A percentile compares a stretch with the other conserved stretches of the same genome.
Evolutionary conservation across 2,888 invertebrate species (phyloP).

Genomic region (Nemapogon koenigi): DNA sequence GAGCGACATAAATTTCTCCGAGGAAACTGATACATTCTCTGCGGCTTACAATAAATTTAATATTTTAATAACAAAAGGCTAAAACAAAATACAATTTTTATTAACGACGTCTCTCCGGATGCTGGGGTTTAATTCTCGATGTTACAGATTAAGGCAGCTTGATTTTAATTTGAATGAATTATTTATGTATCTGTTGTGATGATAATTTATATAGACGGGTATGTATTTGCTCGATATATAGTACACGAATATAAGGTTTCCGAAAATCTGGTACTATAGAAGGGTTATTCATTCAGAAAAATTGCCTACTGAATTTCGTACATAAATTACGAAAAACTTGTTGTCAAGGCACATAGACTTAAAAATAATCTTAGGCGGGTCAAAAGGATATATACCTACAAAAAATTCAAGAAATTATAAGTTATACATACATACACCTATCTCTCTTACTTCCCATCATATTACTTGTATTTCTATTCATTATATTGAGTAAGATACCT

Average conservation of each 20-base stretch:
- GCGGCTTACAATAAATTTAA: constrained; percentile 34
- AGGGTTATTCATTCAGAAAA: too few species aligned
- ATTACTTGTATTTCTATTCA: too few species aligned
- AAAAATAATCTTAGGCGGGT: too few species aligned
- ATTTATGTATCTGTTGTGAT: constrained; percentile 39
- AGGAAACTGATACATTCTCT: constrained; percentile 38
- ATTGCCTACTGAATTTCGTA: too few species aligned
- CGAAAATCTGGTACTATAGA: constrained; percentile 4
- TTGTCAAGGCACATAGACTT: too few species aligned
- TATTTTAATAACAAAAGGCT: constrained; percentile 42
- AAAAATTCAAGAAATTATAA: too few species aligned
- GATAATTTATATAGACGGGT: constrained; percentile 35
- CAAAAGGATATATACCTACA: too few species aligned
- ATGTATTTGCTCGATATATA: constrained; percentile 24
- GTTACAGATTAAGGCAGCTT: constrained; percentile 26
- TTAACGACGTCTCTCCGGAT: constrained; percentile 20
- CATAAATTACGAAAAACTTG: too few species aligned
- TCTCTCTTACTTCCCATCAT: too few species aligned
- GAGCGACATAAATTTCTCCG: constrained; percentile 43
- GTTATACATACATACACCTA: too few species aligned
- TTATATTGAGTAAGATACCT: too few species aligned
- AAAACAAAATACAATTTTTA: constrained; percentile 35
- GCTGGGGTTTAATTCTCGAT: constrained; percentile 12
- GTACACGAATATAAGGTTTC: constrained; percentile 27
- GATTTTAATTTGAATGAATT: constrained; percentile 35